A percentile compares a stretch with the other conserved stretches of the same genome.
These are phyloP conservation scores for Prinia subflava DNA, from an alignment of 2,113 vertebrate species.

Conservation along the genomic window DNA sequence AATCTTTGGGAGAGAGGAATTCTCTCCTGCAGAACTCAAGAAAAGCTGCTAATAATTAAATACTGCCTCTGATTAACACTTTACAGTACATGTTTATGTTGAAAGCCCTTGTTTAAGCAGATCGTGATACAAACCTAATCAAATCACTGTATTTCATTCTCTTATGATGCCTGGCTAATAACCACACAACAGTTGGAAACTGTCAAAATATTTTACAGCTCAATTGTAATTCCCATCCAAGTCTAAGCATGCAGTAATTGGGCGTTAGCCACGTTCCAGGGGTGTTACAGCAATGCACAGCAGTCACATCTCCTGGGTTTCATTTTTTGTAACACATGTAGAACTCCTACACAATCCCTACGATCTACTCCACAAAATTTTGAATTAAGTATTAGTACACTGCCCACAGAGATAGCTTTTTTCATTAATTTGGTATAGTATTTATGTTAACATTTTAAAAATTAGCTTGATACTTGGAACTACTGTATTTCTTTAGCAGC, in stretches of 20 bases:
- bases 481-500: not conserved
- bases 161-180: constrained; percentile 67
- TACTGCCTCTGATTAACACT: constrained; percentile 50
- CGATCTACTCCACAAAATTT: not conserved
- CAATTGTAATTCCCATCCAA: constrained; percentile 80
- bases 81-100: constrained; percentile 34
- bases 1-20: constrained; percentile 17
- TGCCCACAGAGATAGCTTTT: not conserved
- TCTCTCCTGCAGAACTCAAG: constrained; percentile 33
- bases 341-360: constrained; percentile 32
- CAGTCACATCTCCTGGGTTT: constrained; percentile 15
- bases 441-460: not conserved
- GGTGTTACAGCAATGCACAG: constrained; percentile 56
- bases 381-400: not conserved
- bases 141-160: constrained; percentile 56
- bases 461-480: not conserved
- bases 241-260: constrained; percentile 74
- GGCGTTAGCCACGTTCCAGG: constrained; percentile 72
- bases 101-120: constrained; percentile 64
- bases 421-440: not conserved
- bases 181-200: constrained; percentile 76
- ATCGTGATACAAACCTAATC: constrained; percentile 43
- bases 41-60: constrained; percentile 52
- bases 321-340: constrained; percentile 21
- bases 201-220: constrained; percentile 83